Evolutionary conservation across 64 coral and sea anemone genomes (phyloP), one percentile per base, ranked within the genome.

Genomic region (Montipora cactus): DNA sequence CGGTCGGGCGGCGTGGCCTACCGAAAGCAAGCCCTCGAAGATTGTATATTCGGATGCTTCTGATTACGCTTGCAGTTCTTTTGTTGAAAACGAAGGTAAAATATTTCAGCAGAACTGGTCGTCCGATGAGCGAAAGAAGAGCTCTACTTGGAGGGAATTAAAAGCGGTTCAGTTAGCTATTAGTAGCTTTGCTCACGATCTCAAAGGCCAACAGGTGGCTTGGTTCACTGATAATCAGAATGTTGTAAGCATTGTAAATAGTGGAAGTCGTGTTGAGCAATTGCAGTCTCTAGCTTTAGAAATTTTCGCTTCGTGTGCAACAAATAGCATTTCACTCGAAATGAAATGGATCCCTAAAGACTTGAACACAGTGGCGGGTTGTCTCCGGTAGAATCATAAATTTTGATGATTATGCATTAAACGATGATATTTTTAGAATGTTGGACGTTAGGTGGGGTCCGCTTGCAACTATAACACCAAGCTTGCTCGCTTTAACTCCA

Each of bases 221-320:
- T 93, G 84, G 84, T 93, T 88, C 72, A 88, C 84, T 0, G 91
- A 88, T 44, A 93, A 93, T 46, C 62, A 94, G 51, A 94, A 94
- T 74, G 49, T 93, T n/a, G 91, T 88, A 3, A 53, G 76, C 11
- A 89, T 89, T 44, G 77, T 94, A 7, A 20, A 80, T n/a, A 75
- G 71, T 21, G 91, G 75, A 10, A 87, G 82, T 23, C 79, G 57
- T 80, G 76, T 88, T 79, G 18, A 53, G 10, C 59, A 49, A 45
- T 88, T 93, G 18, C 83, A 93, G 20, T 19, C 45, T 79, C 58
- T 88, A 37, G 53, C 91, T 8, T 11, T 93, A 49, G 70, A 87
- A 22, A 87, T 88, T 53, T 88, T 87, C 49, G 13, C 44, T 5
- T 59, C 11, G 7, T 93, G 91, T 13, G 11, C 67, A 5, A 47